These are phyloP conservation scores for Thalassoma bifasciatum DNA, from an alignment of 2,113 vertebrate genomes.

Conservation along the genomic window DNA sequence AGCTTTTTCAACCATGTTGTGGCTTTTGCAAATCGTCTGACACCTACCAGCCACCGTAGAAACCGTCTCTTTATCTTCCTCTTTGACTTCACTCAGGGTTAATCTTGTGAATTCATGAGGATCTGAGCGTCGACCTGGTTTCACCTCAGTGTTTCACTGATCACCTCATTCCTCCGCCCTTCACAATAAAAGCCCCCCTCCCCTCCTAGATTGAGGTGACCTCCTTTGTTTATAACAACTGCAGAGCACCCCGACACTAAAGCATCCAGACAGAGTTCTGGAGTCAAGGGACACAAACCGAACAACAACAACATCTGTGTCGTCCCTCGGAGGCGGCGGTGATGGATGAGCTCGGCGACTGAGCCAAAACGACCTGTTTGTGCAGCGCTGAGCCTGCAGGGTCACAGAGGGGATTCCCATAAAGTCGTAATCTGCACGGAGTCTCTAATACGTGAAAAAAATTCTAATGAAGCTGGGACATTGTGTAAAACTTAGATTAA, in stretches of 20 bases:
- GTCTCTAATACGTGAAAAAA: neutral
- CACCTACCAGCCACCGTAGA: no score
- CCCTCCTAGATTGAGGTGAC: neutral
- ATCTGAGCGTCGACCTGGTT: no score
- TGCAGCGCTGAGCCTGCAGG: conserved; percentile 15
- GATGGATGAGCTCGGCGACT: conserved; percentile 28
- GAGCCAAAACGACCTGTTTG: conserved; percentile 1
- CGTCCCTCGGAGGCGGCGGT: conserved; percentile 5
- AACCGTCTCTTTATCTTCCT: no score
- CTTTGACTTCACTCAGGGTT: no score
- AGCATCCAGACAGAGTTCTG: conserved; percentile 13
- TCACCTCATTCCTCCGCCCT: no score
- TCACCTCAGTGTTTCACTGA: no score
- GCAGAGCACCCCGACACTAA: neutral
- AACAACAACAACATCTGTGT: neutral
- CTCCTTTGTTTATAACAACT: neutral
- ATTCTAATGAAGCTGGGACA: no score
- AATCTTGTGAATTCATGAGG: no score
- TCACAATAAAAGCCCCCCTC: neutral
- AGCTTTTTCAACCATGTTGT: no score
- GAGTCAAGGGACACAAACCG: neutral
- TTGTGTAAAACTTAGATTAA: no score
- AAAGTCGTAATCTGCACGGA: neutral
- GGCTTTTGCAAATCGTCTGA: no score
- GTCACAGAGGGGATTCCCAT: conserved; percentile 6